Evolutionary conservation across 2,797 vertebrate species (phyloP).

Genomic region (Dermochelys coriacea): DNA sequence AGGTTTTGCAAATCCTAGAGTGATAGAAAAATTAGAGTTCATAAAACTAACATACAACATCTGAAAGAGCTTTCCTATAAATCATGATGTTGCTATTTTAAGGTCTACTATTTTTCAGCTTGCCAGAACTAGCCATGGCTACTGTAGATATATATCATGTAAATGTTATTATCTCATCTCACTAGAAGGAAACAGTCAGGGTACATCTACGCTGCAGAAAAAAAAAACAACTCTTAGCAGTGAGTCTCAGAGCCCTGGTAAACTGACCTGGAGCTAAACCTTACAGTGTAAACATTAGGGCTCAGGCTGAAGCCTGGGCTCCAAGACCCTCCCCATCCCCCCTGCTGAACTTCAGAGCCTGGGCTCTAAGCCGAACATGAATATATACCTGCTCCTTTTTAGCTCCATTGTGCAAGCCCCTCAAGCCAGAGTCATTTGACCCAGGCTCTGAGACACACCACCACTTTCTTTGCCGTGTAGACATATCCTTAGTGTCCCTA

Average conservation of each 20-base stretch:
- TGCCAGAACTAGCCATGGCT: neutral
- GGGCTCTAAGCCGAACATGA: neutral
- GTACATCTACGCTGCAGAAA: neutral
- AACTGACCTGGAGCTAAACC: neutral
- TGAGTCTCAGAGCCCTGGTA: neutral
- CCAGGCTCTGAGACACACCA: neutral
- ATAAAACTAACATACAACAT: neutral
- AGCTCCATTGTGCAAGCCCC: neutral
- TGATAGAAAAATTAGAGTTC: neutral
- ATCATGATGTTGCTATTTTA: constrained; percentile 27
- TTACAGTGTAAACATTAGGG: neutral
- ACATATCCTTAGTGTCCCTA: neutral
- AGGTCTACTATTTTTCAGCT: constrained; percentile 28
- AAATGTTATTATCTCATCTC: constrained; percentile 18
- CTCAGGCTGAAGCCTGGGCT: neutral
- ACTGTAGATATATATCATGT: neutral
- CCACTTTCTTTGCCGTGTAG: neutral
- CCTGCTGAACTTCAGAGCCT: neutral
- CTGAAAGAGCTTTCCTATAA: constrained; percentile 2
- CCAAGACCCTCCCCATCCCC: too few species aligned
- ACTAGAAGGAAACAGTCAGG: neutral
- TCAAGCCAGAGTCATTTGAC: neutral
- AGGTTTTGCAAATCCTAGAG: neutral
- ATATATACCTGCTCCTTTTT: neutral
- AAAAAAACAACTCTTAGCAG: neutral